Evolutionary conservation across 2,113 vertebrate species (phyloP), one percentile per base, ranked within the genome.

Genomic region (Corydoras sp.): DNA sequence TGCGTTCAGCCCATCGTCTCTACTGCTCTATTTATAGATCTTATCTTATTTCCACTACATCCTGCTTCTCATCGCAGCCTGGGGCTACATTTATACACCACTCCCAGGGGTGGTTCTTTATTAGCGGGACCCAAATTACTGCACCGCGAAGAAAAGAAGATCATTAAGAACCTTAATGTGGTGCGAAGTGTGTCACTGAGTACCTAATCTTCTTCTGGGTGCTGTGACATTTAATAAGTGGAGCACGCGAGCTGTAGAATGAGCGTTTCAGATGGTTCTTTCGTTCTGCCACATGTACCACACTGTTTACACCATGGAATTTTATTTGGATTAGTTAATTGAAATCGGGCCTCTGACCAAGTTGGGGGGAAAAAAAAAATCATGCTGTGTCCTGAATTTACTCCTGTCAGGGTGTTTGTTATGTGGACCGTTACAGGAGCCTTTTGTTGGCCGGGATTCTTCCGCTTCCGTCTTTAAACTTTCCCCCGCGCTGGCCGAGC

Each of bases 71-170:
- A 72, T 53, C 88, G 68, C 35, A 85, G 84, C 85, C 85, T 74
- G 14, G 69, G 82, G 85, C 86, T 83, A 76, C 85, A 84, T 88
- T 86, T 80, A 43, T 43, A 80, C 77, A 59, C 74, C 49, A 73
- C 75, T 76, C 88, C 86, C 86, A 32, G 50, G 87, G 86, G 88
- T 86, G 71, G 32, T 76, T 61, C 81, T 79, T 67, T 77, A 88
- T 89, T 89, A 87, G 83, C 76, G 88, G 87, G 35, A 88, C 87
- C 89, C 86, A 88, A 86, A 89, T 90, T 86, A 82, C 71, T 18
- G 64, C 60, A 71, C 72, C 71, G 65, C 61, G 75, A 84, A 73
- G 77, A 75, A 82, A 75, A 82, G 58, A n/a, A 67, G 43, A 50
- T 69, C 58, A 70, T 75, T 70, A 73, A 51, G 75, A 84, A 79